Base-by-base conservation (phyloP, 2,113 vertebrate species). In the Halichoeres trimaculatus region DNA sequence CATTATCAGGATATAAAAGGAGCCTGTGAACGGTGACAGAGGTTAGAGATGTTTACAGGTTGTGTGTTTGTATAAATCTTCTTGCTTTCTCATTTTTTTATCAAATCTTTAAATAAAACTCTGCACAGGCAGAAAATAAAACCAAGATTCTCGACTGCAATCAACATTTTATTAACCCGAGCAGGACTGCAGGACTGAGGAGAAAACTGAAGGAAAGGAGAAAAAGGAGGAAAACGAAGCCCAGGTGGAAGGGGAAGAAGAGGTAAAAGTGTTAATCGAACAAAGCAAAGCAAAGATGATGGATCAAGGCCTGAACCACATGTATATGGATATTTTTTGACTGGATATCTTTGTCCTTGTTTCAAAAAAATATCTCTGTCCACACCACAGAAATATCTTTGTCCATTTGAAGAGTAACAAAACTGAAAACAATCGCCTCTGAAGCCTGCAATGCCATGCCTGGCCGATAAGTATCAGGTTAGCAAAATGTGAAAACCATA, bases 1-100 rank as follows among this genome's bases (percentile, higher is more conserved):
- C 55, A 67, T 80, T 64, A 45, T 69, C 5, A 6, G 47, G 68
- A 70, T 30, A 26, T 35, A 48, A 76, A 86, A 71, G 64, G 54
- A 48, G 14, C 58, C 11, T 4, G 11, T 54, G 45, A 62, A 54
- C 16, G 59, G 43, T 10, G 45, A 64, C 41, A 26, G 23, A 59
- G 43, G 43, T 45, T 7, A 45, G 14, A 45, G 17, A 45, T 19
- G 43, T 7, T 10, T 45, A n/a, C 43, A 30, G 30, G 30, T 30
- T 30, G 6, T 30, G 3, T 30, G 6, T 30, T 30, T 30, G 6
- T 30, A 3, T 30, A 30, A 30, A 30, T 30, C 30, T 30, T 30
- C 30, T 4, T 30, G 3, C 30, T 4, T 34, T 19, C 26, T 59
- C 17, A 52, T 59, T 35, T 19, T 3, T 45, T 35, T 24, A 43